Evolutionary conservation across 2,113 vertebrate species (phyloP).

Genomic region (Ginglymostoma cirratum): DNA sequence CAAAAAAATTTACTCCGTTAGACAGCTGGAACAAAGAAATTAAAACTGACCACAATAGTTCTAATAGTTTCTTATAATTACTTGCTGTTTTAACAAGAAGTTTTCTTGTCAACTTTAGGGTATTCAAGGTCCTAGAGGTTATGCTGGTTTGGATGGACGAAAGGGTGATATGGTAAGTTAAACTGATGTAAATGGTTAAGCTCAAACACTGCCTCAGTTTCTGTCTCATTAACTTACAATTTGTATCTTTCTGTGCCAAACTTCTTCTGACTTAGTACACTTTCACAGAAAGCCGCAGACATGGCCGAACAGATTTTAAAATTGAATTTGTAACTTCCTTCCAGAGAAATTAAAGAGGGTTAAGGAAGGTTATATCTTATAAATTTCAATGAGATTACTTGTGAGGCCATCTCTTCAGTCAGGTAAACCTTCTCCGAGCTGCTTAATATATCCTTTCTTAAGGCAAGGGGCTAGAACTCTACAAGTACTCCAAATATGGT

Average conservation of each 20-base stretch:
- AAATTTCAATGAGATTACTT: too few species aligned
- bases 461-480: too few species aligned
- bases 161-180: constrained; percentile 81
- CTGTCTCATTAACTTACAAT: background rate
- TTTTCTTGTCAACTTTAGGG: constrained; percentile 64
- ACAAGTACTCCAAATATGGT: too few species aligned
- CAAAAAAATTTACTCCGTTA: background rate
- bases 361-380: too few species aligned
- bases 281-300: background rate
- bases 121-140: constrained; percentile 75
- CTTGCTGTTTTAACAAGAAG: background rate
- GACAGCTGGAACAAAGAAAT: background rate
- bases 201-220: background rate
- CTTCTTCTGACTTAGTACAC: background rate
- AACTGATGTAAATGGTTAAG: background rate
- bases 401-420: too few species aligned
- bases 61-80: background rate
- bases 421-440: too few species aligned
- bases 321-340: background rate
- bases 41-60: background rate
- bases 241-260: background rate
- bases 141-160: constrained; percentile 73
- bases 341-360: background rate
- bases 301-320: too few species aligned
- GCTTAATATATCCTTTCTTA: too few species aligned